Evolutionary conservation across 2,888 invertebrate genomes (phyloP).

Genomic region (Drosophila atroscutellata): DNA sequence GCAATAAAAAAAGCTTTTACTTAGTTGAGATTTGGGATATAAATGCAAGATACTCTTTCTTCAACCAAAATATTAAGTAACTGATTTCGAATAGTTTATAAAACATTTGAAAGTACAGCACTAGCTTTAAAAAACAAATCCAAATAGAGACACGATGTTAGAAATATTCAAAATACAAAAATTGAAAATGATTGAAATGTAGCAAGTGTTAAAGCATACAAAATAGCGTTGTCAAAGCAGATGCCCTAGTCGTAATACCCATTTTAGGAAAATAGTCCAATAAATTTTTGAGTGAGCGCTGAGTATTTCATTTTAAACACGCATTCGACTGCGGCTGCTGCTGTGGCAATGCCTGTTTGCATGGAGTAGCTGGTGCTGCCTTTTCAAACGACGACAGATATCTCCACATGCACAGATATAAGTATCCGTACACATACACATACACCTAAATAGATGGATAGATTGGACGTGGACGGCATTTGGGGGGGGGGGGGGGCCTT

Average conservation of each 20-base stretch:
- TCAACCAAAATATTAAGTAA: neutral
- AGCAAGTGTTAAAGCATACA: neutral
- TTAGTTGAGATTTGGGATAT: neutral
- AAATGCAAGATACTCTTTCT: neutral
- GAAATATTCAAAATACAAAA: neutral
- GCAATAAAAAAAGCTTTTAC: neutral
- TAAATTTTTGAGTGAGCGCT: constrained; percentile 72
- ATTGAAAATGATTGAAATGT: neutral
- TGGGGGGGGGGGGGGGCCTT: constrained; percentile 9
- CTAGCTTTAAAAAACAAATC: neutral
- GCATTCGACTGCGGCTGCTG: constrained; percentile 58
- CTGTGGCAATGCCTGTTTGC: constrained; percentile 28
- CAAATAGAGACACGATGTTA: neutral
- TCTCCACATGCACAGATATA: constrained; percentile 57
- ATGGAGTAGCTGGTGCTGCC: constrained; percentile 41
- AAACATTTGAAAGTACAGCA: neutral
- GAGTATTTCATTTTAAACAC: constrained; percentile 79
- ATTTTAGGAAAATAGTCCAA: constrained; percentile 31
- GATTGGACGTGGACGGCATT: constrained; percentile 52
- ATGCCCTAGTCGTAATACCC: constrained; percentile 21
- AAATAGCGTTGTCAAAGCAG: neutral
- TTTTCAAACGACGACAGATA: constrained; percentile 68
- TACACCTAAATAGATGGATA: constrained; percentile 59
- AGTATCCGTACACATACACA: constrained; percentile 20
- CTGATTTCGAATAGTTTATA: neutral